Percentiles rank a stretch among this genome's conserved stretches.
Conservation (phyloP, 2,797 vertebrate genomes). For the Malurus leucopterus region DNA sequence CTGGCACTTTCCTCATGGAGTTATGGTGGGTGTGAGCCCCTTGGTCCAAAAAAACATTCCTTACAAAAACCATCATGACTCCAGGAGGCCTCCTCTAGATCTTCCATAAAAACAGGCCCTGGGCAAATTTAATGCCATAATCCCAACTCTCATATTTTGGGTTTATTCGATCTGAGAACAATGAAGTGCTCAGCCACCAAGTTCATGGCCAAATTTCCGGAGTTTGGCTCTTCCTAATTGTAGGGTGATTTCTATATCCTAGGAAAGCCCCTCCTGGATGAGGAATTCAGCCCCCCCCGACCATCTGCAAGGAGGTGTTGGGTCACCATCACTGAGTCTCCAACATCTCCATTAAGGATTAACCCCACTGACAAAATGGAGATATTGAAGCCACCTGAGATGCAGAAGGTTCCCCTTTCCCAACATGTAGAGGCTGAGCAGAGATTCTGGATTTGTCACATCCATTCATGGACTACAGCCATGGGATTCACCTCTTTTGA, state of each 20-base stretch:
- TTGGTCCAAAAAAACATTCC: background rate
- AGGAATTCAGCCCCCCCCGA: background rate
- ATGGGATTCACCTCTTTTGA: background rate
- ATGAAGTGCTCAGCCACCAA: background rate
- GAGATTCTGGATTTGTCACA: fast-evolving
- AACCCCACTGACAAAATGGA: background rate
- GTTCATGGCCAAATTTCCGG: background rate
- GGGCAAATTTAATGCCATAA: fast-evolving
- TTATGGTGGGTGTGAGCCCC: background rate
- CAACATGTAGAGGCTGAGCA: background rate
- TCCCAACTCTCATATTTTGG: background rate
- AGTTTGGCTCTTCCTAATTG: background rate
- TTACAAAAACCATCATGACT: background rate
- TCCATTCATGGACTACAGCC: background rate
- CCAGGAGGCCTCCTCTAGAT: background rate
- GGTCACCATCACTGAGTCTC: fast-evolving
- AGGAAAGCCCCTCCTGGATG: background rate
- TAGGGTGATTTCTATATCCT: fast-evolving
- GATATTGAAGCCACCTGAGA: background rate
- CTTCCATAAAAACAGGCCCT: background rate
- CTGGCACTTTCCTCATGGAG: background rate
- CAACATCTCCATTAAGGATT: fast-evolving
- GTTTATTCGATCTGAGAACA: background rate
- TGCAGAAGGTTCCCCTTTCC: background rate
- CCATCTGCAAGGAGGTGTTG: background rate